phyloP scores from a whole-genome alignment of 1,140 invertebrate genomes.

The silkworm (Bombyx mori) region ASM3026992v2 NC_085122.1:10311001-10311500 shows the following conservation, averaged over 20 bases:
- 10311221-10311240: not conserved
- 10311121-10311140: no score
- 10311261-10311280: not conserved
- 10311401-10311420: slow-evolving; percentile 14
- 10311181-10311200: no score
- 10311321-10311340: slow-evolving; percentile 10
- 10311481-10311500: not conserved
- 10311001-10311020: no score
- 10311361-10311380: slow-evolving; percentile 13
- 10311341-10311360: slow-evolving; percentile 9
- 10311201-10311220: not conserved
- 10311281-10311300: not conserved
- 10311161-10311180: no score
- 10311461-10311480: slow-evolving; percentile 9
- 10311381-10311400: slow-evolving; percentile 10
- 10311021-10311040: no score
- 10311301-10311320: no score
- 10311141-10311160: no score
- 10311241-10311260: not conserved
- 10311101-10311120: no score
- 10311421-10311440: slow-evolving; percentile 12
- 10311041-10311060: no score
- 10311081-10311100: no score
- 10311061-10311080: no score
- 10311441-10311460: slow-evolving; percentile 5